phyloP scores from a whole-genome alignment of 2,888 invertebrate species.

The Nephrotoma guestfalica region DNA sequence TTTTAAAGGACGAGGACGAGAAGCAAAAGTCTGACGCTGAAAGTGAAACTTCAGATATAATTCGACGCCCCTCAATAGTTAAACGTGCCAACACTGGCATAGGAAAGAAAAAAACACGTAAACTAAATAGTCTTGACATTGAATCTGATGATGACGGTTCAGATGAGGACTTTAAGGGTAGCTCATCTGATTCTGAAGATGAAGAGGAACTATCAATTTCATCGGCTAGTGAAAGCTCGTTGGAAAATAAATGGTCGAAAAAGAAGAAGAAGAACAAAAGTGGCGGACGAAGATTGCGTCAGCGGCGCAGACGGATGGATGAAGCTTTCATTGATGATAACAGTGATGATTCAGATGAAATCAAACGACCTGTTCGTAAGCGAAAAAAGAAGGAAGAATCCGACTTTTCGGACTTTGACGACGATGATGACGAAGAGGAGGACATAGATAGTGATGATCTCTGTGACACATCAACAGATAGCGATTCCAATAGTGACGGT shows the following conservation, averaged over 20 bases:
- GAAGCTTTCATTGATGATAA: slow-evolving; percentile 35
- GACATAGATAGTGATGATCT: slow-evolving; percentile 31
- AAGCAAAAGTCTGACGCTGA: slow-evolving; percentile 24
- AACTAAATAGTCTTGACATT: slow-evolving; percentile 67
- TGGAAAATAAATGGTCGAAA: slow-evolving; percentile 20
- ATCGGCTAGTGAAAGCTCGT: slow-evolving; percentile 40
- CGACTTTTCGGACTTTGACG: slow-evolving; percentile 45
- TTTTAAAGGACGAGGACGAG: slow-evolving; percentile 12
- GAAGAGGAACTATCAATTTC: slow-evolving; percentile 42
- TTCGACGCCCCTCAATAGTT: slow-evolving; percentile 15
- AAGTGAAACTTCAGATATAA: slow-evolving; percentile 25
- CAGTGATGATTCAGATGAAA: slow-evolving; percentile 32
- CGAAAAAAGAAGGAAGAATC: slow-evolving; percentile 31
- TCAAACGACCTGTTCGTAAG: slow-evolving; percentile 39
- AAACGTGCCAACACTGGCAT: slow-evolving; percentile 11
- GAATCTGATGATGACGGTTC: slow-evolving; percentile 69
- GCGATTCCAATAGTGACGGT: slow-evolving; percentile 28
- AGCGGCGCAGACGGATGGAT: slow-evolving; percentile 24
- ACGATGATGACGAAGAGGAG: slow-evolving; percentile 32
- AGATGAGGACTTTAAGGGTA: slow-evolving; percentile 79
- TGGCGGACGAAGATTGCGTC: slow-evolving; percentile 32
- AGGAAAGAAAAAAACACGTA: slow-evolving; percentile 50
- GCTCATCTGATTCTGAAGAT: slow-evolving; percentile 39
- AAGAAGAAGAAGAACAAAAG: slow-evolving; percentile 37
- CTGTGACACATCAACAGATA: slow-evolving; percentile 31